Evolutionary conservation across 2,113 vertebrate genomes (phyloP).

Genomic region (Oxyruncus cristatus): DNA sequence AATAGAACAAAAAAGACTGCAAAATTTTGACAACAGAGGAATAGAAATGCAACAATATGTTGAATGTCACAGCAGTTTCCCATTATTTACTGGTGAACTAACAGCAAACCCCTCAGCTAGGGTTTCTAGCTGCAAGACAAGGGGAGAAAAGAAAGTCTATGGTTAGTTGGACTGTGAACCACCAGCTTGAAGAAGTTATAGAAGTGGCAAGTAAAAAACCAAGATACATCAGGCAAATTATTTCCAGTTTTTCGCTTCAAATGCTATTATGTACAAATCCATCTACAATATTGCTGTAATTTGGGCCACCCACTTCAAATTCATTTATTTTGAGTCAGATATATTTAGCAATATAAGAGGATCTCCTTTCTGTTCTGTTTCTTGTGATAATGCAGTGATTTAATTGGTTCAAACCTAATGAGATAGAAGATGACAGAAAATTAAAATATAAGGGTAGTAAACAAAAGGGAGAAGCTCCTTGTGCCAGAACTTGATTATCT

Average conservation of each 20-base stretch:
- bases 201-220: not conserved
- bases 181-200: not conserved
- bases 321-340: not conserved
- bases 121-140: not conserved
- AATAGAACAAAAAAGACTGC: not conserved
- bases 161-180: not conserved
- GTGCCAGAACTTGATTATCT: not conserved
- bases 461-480: not conserved
- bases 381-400: not conserved
- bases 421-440: not conserved
- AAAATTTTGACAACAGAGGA: not conserved
- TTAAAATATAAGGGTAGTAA: not conserved
- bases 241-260: not conserved
- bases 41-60: not conserved
- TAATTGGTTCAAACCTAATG: not conserved
- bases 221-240: not conserved
- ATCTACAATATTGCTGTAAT: not conserved
- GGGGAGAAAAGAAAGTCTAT: not conserved
- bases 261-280: not conserved
- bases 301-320: not conserved
- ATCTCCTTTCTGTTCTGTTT: not conserved
- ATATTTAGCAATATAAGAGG: not conserved
- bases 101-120: not conserved
- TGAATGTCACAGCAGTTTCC: not conserved
- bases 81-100: not conserved